Evolutionary conservation across 2,113 vertebrate genomes (phyloP).

Genomic region (Nematolebias whitei): DNA sequence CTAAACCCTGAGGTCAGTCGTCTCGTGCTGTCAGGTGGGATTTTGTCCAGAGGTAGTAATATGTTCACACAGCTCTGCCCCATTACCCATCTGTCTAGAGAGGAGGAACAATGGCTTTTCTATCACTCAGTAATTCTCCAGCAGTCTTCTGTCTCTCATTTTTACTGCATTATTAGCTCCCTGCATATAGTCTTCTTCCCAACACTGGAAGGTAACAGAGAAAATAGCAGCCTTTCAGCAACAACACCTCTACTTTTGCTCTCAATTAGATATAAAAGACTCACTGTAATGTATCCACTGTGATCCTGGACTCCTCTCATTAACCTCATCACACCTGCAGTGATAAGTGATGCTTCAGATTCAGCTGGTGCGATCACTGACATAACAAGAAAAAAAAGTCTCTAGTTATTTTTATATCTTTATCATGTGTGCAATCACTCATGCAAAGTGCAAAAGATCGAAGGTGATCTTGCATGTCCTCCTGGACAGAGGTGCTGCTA

Average conservation of each 20-base stretch:
- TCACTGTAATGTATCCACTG: neutral
- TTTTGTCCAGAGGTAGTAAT: slow-evolving; percentile 49
- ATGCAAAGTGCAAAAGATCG: neutral
- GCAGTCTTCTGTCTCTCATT: slow-evolving; percentile 11
- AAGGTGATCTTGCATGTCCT: neutral
- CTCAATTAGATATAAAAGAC: slow-evolving; percentile 20
- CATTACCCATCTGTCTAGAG: slow-evolving; percentile 69
- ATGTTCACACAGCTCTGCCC: slow-evolving; percentile 60
- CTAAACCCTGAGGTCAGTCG: slow-evolving; percentile 50
- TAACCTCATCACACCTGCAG: slow-evolving; percentile 28
- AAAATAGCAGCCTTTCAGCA: slow-evolving; percentile 29
- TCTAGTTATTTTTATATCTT: neutral
- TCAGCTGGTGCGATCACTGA: neutral
- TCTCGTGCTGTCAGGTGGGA: slow-evolving; percentile 57
- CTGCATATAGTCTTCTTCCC: slow-evolving; percentile 15
- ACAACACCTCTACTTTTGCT: slow-evolving; percentile 28
- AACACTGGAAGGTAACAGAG: slow-evolving; percentile 5
- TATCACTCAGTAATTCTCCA: slow-evolving; percentile 22
- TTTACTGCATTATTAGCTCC: slow-evolving; percentile 44
- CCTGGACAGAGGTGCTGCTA: neutral
- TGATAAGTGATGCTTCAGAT: slow-evolving; percentile 1
- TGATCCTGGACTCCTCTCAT: slow-evolving; percentile 18
- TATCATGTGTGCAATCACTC: neutral
- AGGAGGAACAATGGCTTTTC: slow-evolving; percentile 45
- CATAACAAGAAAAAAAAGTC: neutral